phyloP scores from a whole-genome alignment of 2,113 vertebrate species.

The Nesospiza acunhae region DNA sequence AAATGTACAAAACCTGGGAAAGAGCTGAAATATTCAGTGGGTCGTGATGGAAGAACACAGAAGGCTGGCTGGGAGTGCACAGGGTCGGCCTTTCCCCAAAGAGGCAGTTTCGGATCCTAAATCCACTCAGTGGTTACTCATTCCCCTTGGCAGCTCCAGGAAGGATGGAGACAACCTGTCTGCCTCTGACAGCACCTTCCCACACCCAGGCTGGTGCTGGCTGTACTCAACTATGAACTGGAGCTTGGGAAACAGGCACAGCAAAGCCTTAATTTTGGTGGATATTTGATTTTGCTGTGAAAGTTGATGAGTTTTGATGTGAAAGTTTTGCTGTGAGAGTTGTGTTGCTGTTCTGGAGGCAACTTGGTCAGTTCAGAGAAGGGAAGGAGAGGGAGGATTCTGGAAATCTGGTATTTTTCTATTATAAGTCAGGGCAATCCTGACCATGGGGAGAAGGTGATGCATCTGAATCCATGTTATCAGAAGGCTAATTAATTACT shows the following conservation, averaged over 20 bases:
- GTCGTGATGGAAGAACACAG: background rate
- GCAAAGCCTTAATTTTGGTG: background rate
- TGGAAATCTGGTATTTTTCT: background rate
- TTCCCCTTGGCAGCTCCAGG: background rate
- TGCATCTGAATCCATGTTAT: too few species aligned
- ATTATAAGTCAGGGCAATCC: background rate
- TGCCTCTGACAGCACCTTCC: slow-evolving; percentile 37
- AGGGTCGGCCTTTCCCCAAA: background rate
- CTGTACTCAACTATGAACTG: background rate
- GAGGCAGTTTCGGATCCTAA: background rate
- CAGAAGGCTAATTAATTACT: too few species aligned
- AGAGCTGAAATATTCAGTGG: background rate
- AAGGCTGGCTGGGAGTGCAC: background rate
- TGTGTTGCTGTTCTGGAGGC: background rate
- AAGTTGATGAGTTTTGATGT: background rate
- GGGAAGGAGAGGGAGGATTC: background rate
- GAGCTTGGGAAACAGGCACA: background rate
- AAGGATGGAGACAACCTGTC: background rate
- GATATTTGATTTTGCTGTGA: background rate
- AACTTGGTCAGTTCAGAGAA: background rate
- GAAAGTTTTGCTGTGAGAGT: background rate
- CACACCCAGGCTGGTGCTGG: slow-evolving; percentile 20
- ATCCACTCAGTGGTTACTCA: background rate
- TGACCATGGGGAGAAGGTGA: fast-evolving
- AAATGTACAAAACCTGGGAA: background rate